Conservation (phyloP, 2,797 vertebrate genomes). For the Oreochromis mossambicus region DNA sequence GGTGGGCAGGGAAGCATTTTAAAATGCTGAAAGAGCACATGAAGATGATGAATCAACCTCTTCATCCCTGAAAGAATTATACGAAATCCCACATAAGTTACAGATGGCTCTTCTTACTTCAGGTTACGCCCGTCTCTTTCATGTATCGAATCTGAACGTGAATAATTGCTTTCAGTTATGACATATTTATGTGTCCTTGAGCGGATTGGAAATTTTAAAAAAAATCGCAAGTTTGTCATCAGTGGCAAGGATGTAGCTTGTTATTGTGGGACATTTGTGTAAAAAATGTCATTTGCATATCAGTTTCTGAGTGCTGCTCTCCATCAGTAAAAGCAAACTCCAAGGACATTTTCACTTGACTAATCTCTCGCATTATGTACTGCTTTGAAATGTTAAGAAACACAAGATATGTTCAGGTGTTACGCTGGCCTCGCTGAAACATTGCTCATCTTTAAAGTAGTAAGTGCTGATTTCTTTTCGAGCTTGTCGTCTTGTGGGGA, state of each 20-base stretch:
- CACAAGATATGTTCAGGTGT: constrained; percentile 37
- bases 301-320: constrained; percentile 54
- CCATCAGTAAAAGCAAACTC: constrained; percentile 30
- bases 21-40: constrained; percentile 23
- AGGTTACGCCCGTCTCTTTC: constrained; percentile 14
- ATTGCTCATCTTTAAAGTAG: constrained; percentile 8
- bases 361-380: constrained; percentile 44
- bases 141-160: not conserved
- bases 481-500: constrained; percentile 22
- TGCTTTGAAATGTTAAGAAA: constrained; percentile 32
- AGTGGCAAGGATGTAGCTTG: constrained; percentile 24
- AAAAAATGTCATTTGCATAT: constrained; percentile 51
- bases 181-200: constrained; percentile 23
- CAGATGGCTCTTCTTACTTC: constrained; percentile 18
- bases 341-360: constrained; percentile 36
- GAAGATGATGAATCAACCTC: constrained; percentile 16
- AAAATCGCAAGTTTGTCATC: constrained; percentile 9
- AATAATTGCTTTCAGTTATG: constrained; percentile 21
- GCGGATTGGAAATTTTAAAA: not conserved
- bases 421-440: constrained; percentile 18
- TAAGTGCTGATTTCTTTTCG: constrained; percentile 20
- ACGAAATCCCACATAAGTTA: not conserved
- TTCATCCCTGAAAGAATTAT: not conserved
- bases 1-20: constrained; percentile 34
- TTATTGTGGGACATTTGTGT: constrained; percentile 29